These are phyloP conservation scores for Myrmecobius fasciatus DNA, from an alignment of 2,113 vertebrate species.

Conservation along the genomic window DNA sequence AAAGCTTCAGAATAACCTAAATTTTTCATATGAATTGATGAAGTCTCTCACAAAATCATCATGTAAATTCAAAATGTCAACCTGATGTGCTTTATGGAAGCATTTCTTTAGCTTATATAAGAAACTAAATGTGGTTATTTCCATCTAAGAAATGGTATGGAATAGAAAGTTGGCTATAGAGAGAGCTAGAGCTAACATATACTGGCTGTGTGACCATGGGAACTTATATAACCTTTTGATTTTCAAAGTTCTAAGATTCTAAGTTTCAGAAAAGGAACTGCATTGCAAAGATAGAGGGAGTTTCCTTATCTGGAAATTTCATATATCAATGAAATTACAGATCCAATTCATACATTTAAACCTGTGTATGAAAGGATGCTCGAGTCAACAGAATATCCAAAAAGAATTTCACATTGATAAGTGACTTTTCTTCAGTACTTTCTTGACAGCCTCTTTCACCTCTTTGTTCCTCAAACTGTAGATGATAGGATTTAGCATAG, in stretches of 20 bases:
- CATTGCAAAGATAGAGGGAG: background rate
- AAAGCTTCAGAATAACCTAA: background rate
- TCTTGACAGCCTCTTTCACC: background rate
- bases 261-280: background rate
- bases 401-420: background rate
- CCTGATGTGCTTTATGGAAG: background rate
- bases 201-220: background rate
- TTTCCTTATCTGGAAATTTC: background rate
- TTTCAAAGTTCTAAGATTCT: background rate
- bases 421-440: background rate
- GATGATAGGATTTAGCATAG: slow-evolving; percentile 8
- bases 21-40: background rate
- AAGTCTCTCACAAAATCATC: background rate
- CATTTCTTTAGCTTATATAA: background rate
- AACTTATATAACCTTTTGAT: background rate
- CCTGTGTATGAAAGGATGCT: background rate
- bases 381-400: background rate
- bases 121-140: background rate
- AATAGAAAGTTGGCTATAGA: background rate
- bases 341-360: background rate
- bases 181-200: background rate
- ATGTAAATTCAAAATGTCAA: background rate
- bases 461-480: slow-evolving; percentile 56
- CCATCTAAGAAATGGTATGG: background rate
- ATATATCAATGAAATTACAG: background rate